phyloP scores from a whole-genome alignment of 2,113 vertebrate species.

The Charadrius vociferus region DNA sequence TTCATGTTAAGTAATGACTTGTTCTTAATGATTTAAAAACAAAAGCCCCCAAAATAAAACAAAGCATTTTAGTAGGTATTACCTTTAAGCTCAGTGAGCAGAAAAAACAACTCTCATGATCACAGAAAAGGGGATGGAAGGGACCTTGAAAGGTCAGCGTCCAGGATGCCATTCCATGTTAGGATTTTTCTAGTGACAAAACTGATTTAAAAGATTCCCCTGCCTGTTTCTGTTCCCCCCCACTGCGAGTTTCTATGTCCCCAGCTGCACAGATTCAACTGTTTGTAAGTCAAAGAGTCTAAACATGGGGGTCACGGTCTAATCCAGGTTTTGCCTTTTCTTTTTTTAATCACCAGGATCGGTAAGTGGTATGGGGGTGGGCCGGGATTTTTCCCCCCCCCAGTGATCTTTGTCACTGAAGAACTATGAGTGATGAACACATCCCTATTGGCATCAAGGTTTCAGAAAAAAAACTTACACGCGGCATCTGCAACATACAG shows the following conservation, averaged over 20 bases:
- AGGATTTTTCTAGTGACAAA: background rate
- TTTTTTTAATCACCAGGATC: background rate
- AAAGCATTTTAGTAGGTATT: background rate
- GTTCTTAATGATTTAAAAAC: background rate
- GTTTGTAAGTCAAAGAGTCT: background rate
- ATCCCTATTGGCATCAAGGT: background rate
- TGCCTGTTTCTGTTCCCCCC: background rate
- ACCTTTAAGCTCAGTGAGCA: background rate
- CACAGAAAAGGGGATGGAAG: background rate
- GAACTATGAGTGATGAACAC: background rate
- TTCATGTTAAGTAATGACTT: conserved; percentile 14
- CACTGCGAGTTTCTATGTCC: background rate
- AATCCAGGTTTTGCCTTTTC: background rate
- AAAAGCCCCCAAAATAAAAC: background rate
- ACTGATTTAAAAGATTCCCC: background rate
- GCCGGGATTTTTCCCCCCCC: accelerated
- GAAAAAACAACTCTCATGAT: background rate
- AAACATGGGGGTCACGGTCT: background rate
- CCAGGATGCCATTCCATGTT: background rate
- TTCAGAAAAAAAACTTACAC: background rate
- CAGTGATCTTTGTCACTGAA: background rate
- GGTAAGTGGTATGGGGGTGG: background rate
- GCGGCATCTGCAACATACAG: accelerated
- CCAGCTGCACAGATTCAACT: background rate
- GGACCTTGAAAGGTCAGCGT: background rate